Evolutionary conservation across 2,113 vertebrate genomes (phyloP).

Genomic region (Artemisiospiza belli): DNA sequence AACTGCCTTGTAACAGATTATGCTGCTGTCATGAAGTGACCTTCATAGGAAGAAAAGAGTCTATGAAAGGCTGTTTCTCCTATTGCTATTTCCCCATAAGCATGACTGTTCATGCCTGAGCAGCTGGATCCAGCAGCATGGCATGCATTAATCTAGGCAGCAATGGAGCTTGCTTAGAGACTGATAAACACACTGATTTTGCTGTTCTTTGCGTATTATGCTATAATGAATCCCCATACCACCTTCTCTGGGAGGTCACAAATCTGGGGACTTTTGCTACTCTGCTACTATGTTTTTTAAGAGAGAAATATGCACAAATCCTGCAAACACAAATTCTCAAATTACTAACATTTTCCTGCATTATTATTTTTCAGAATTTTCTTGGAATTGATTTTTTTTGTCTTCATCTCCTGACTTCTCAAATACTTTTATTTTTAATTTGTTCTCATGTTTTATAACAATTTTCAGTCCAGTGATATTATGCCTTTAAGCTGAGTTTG

Average conservation of each 20-base stretch:
- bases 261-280: not conserved
- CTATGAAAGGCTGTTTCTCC: not conserved
- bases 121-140: fast-evolving
- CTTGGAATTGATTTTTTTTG: not conserved
- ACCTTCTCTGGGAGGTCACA: not conserved
- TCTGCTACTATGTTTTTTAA: not conserved
- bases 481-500: not conserved
- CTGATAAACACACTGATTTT: not conserved
- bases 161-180: not conserved
- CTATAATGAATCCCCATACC: not conserved
- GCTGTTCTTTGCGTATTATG: not conserved
- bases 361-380: not conserved
- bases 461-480: not conserved
- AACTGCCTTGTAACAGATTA: not conserved
- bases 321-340: not conserved
- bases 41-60: not conserved
- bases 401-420: not conserved
- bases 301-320: not conserved
- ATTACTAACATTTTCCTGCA: not conserved
- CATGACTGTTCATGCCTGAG: not conserved
- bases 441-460: not conserved
- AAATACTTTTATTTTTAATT: not conserved
- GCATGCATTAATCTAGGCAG: fast-evolving
- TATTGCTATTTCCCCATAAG: not conserved
- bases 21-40: fast-evolving